Evolutionary conservation across 2,888 invertebrate species (phyloP).

Genomic region (Dusona sp.): DNA sequence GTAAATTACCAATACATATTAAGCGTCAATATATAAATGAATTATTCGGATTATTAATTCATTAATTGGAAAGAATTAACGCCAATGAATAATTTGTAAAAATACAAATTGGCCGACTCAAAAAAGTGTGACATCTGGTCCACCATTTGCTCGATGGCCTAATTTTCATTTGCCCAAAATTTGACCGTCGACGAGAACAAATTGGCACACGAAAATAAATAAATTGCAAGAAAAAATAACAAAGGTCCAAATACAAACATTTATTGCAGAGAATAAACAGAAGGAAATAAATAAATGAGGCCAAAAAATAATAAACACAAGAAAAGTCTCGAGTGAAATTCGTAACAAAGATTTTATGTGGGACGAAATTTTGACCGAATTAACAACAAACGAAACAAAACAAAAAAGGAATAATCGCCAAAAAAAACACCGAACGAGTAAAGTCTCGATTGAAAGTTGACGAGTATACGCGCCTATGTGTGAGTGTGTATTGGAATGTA

Average conservation of each 20-base stretch:
- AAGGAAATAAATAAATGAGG: not conserved
- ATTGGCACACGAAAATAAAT: too few relatives aligned
- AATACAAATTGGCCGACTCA: too few relatives aligned
- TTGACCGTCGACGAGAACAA: too few relatives aligned
- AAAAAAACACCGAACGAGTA: not conserved
- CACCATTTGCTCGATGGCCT: too few relatives aligned
- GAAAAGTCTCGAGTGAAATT: not conserved
- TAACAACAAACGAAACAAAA: not conserved
- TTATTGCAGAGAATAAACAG: too few relatives aligned
- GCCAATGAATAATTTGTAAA: not conserved
- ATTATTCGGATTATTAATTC: too few relatives aligned
- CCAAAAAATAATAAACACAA: not conserved
- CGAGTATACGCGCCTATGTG: not conserved
- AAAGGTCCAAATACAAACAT: too few relatives aligned
- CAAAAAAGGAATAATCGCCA: not conserved
- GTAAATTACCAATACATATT: not conserved
- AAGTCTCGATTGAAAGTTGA: constrained; percentile 8
- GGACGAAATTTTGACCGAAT: constrained; percentile 10
- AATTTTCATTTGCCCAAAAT: too few relatives aligned
- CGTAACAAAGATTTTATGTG: not conserved
- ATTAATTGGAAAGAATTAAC: too few relatives aligned
- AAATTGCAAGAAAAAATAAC: too few relatives aligned
- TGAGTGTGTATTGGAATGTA: not conserved
- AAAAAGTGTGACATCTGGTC: too few relatives aligned
- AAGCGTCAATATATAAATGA: not conserved